Percentiles rank a stretch among this genome's conserved stretches.
phyloP scores from a whole-genome alignment of 2,888 invertebrate genomes.

The Cantharis nigra region DNA sequence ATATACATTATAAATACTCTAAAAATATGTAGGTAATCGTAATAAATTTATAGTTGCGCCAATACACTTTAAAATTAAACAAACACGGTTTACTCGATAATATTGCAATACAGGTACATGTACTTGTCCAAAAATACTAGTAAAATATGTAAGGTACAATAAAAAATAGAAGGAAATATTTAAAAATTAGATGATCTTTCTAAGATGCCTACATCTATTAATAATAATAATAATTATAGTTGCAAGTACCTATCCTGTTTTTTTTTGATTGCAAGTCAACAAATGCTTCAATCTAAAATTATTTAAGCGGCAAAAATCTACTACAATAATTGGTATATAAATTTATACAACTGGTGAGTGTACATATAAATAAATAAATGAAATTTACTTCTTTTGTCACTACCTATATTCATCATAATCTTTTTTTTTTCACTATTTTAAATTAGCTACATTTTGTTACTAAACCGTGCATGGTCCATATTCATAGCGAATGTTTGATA shows the following conservation, averaged over 20 bases:
- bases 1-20: background rate
- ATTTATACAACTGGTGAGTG: conserved; percentile 14
- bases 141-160: conserved; percentile 2
- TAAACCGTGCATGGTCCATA: background rate
- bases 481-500: conserved; percentile 2
- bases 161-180: conserved; percentile 2
- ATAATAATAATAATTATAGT: background rate
- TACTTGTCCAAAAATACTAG: conserved; percentile 21
- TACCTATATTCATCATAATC: background rate
- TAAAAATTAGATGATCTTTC: background rate
- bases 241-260: conserved; percentile 10
- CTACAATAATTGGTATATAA: conserved; percentile 32
- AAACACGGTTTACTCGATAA: background rate
- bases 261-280: conserved; percentile 51
- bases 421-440: background rate
- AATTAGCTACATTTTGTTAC: background rate
- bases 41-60: background rate
- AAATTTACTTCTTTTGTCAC: conserved; percentile 13
- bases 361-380: conserved; percentile 17
- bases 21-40: background rate
- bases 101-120: conserved; percentile 24
- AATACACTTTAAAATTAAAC: background rate
- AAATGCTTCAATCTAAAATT: conserved; percentile 47
- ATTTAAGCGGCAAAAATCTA: background rate
- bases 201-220: background rate